Base-by-base conservation (phyloP, 2,797 vertebrate genomes). In the Melanotaenia trifasciata region DNA sequence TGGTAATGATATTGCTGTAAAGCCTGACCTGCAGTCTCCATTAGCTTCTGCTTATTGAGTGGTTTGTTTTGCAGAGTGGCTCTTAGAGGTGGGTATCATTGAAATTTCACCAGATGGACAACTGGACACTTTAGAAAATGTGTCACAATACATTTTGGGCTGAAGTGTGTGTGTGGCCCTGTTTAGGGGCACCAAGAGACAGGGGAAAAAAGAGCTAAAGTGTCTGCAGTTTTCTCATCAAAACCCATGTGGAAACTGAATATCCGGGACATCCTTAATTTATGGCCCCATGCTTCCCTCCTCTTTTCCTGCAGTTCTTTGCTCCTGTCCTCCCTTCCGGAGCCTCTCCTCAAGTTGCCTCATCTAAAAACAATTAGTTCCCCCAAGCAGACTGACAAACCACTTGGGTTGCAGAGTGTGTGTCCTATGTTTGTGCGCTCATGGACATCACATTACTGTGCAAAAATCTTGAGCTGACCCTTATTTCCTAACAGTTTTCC, bases 341-440 rank as follows among this genome's bases (percentile, higher is more conserved):
- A 89, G 87, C 84, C 70, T 89, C 91, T 91, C 90, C 86, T 93
- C 84, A 78, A 74, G 71, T 92, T 83, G 87, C 90, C 88, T 93
- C 90, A 94, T 96, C 95, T 94, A 94, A 94, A 94, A 94, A 94
- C 93, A 94, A 94, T 94, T 94, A 94, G 90, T 92, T 88, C 89
- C 89, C 91, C 90, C 71, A 60, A 83, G 84, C 86, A 76, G 80
- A 80, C 72, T 28, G 75, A 76, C 76, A 74, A 64, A 79, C 73
- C 84, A 64, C 79, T 43, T 70, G 47, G 74, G 72, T 74, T 75
- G 53, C 63, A 67, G 62, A 70, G 74, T 69, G 82, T 71, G 62
- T 73, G 64, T 64, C 36, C 35, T 47, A 36, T 61, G 36, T 53
- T 9, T 67, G 68, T 64, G 64, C 58, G 61, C 2, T 22, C n/a